Base-by-base conservation (phyloP, 1,140 invertebrate genomes). In the Atta texana region DNA sequence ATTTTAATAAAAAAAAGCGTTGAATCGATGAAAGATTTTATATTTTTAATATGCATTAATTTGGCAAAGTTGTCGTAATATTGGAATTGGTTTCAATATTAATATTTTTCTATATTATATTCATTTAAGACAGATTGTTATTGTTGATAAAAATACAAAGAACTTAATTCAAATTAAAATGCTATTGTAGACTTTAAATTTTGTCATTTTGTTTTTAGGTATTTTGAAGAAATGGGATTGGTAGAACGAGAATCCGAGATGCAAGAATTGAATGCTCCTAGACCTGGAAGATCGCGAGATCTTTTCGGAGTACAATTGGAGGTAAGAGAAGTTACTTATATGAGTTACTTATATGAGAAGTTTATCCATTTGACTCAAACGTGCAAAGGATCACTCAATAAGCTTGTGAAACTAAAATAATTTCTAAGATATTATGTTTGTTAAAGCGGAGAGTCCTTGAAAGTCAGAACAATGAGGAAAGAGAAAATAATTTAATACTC, bases 301-400 rank as follows among this genome's bases (percentile, higher is more conserved):
- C 94, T 97, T 31, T 97, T 97, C 90, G 96, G 96, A 31, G 95
- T 97, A 66, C 96, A 97, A 86, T 93, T 97, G 10, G 96, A 97
- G 95, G 96, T 96, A 93, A 95, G 93, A 80, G 24, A 24, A 24
- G 24, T 24, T 24, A 24, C 24, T 24, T 24, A 24, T 24, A 24
- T 24, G 24, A 24, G 24, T 24, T 24, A 24, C 14, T 57, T n/a
- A 57, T 10, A 10, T 69, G 77, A 44, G 63, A 51, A 39, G 10
- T 69, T 69, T 18, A 34, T 10, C 49, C 12, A 49, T 28, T 66
- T 31, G 6, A 18, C 10, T 10, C 57, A 78, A 49, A 78, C 18
- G 57, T 21, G 12, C 7, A 3, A 49, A 28, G 44, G 39, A 21
- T 78, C 24, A n/a, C 14, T 59, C 53, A 24, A 59, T 28, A 18